phyloP scores from a whole-genome alignment of 1,140 invertebrate species.

The Neoseiulus cucumeris region DNA sequence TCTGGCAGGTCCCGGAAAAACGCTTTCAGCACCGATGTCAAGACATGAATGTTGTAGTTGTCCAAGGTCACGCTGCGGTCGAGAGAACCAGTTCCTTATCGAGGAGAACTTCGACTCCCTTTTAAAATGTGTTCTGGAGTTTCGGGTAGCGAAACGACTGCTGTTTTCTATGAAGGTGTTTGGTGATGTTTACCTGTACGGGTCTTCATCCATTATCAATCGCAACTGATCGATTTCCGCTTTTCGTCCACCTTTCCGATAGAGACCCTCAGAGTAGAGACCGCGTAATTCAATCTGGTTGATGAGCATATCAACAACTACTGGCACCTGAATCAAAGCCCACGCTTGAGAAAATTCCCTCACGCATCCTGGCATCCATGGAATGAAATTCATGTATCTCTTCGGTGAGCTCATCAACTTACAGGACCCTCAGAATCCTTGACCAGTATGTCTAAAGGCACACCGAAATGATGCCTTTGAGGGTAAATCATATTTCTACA shows the following conservation, averaged over 20 bases:
- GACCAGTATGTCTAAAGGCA: conserved; percentile 43
- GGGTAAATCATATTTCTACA: conserved; percentile 28
- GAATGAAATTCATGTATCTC: too few relatives aligned
- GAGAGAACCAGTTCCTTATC: background rate
- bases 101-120: too few relatives aligned
- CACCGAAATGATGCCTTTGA: conserved; percentile 37
- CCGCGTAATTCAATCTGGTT: conserved; percentile 74
- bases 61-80: conserved; percentile 33
- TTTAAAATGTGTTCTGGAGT: too few relatives aligned
- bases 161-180: too few relatives aligned
- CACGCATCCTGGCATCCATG: too few relatives aligned
- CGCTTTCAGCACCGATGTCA: conserved; percentile 70
- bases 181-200: conserved; percentile 24
- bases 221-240: conserved; percentile 29
- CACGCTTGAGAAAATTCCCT: too few relatives aligned
- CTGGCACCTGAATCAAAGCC: conserved; percentile 40
- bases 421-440: conserved; percentile 37
- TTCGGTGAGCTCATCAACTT: background rate
- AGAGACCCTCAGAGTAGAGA: conserved; percentile 75
- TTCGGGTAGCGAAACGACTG: too few relatives aligned
- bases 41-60: conserved; percentile 54
- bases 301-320: conserved; percentile 65
- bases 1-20: conserved; percentile 83
- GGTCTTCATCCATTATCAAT: conserved; percentile 23
- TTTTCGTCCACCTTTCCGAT: conserved; percentile 65